Evolutionary conservation across 2,113 vertebrate species (phyloP).

Genomic region (Motacilla tschutschensis): DNA sequence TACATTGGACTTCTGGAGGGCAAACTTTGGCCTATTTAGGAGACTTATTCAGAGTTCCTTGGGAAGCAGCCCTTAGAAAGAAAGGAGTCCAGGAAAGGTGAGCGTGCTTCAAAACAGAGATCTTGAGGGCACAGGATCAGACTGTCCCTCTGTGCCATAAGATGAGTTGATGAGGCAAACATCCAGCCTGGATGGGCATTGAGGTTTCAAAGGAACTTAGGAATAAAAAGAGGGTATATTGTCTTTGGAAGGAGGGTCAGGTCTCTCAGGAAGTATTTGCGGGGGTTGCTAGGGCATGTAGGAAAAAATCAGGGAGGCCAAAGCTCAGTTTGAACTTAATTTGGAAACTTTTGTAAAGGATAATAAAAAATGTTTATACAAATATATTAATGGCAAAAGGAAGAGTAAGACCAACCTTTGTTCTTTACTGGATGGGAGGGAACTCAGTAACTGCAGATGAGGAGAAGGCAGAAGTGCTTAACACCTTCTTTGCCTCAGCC

Average conservation of each 20-base stretch:
- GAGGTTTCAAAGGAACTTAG: background rate
- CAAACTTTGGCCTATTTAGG: background rate
- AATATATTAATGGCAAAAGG: background rate
- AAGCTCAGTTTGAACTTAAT: background rate
- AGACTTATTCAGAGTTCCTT: background rate
- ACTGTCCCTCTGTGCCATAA: background rate
- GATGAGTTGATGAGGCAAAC: background rate
- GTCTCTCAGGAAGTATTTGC: background rate
- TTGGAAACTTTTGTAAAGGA: background rate
- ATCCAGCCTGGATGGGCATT: background rate
- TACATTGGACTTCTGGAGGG: background rate
- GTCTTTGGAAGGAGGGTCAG: background rate
- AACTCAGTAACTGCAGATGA: background rate
- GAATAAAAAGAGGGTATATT: background rate
- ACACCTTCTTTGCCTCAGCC: background rate
- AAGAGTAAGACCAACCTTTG: background rate
- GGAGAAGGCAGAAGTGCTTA: background rate
- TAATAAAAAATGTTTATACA: background rate
- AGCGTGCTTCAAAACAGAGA: background rate
- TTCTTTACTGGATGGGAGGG: background rate
- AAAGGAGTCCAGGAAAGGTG: background rate
- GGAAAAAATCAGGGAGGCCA: background rate
- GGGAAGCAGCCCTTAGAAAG: background rate
- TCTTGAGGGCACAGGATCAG: background rate
- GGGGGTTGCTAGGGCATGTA: background rate